Conservation (phyloP, 2,888 invertebrate genomes). For the Cetonia aurata region DNA sequence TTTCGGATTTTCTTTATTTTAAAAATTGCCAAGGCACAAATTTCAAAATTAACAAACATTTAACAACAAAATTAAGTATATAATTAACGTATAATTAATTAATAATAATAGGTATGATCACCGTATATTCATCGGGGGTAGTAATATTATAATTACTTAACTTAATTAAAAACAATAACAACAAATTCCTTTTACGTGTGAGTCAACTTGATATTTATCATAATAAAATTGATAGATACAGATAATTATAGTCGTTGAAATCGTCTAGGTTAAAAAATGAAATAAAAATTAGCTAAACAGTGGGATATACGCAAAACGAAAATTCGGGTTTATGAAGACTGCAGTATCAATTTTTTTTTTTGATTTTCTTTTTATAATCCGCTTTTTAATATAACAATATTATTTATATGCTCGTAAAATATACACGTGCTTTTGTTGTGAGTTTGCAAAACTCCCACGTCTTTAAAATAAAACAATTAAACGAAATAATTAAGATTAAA, state of each 20-base stretch:
- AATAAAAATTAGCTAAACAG: too few relatives aligned
- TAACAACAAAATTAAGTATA: constrained; percentile 52
- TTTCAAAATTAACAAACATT: constrained; percentile 57
- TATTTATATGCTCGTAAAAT: too few relatives aligned
- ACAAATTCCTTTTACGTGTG: background rate
- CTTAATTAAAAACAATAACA: background rate
- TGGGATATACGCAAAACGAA: too few relatives aligned
- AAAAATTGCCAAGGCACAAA: constrained; percentile 60
- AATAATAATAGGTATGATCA: constrained; percentile 20
- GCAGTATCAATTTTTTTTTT: too few relatives aligned
- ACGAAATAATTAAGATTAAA: too few relatives aligned
- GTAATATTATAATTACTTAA: constrained; percentile 24
- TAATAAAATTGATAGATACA: background rate
- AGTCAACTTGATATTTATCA: background rate
- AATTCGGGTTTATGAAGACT: too few relatives aligned
- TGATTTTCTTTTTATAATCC: too few relatives aligned
- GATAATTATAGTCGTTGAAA: background rate
- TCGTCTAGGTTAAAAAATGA: too few relatives aligned
- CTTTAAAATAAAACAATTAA: too few relatives aligned
- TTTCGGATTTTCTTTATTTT: constrained; percentile 52
- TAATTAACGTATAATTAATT: constrained; percentile 9
- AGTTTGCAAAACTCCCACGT: too few relatives aligned
- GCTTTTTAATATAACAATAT: too few relatives aligned
- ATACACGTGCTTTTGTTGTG: too few relatives aligned
- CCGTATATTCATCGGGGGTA: constrained; percentile 23